Evolutionary conservation across 2,888 invertebrate species (phyloP).

Genomic region (Phasia obesa): DNA sequence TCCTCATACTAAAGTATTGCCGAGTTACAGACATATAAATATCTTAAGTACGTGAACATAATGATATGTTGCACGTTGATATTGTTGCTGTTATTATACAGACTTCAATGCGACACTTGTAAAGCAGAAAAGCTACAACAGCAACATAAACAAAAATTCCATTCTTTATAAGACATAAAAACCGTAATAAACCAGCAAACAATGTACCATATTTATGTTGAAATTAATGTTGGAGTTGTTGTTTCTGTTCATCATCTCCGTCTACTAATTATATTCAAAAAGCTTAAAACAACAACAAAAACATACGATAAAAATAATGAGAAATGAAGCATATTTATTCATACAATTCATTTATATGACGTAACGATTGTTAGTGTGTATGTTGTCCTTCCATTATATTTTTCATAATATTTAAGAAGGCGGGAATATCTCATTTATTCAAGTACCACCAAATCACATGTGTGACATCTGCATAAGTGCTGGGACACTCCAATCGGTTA

Average conservation of each 20-base stretch:
- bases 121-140: constrained; percentile 33
- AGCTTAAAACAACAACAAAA: constrained; percentile 37
- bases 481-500: constrained; percentile 70
- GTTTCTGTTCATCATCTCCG: constrained; percentile 34
- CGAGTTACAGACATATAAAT: constrained; percentile 37
- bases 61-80: constrained; percentile 43
- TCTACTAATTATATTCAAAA: constrained; percentile 59
- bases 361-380: background rate
- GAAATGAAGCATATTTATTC: constrained; percentile 56
- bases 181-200: constrained; percentile 13
- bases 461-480: constrained; percentile 70
- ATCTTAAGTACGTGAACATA: constrained; percentile 48
- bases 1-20: constrained; percentile 32
- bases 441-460: constrained; percentile 74
- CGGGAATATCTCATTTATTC: constrained; percentile 73
- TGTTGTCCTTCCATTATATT: constrained; percentile 16
- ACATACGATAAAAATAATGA: constrained; percentile 46
- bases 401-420: constrained; percentile 41
- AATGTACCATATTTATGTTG: constrained; percentile 12
- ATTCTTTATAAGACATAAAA: constrained; percentile 22
- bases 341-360: constrained; percentile 11
- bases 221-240: constrained; percentile 8
- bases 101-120: constrained; percentile 43
- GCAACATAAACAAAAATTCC: constrained; percentile 46
- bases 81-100: constrained; percentile 41